Evolutionary conservation across 2,113 vertebrate genomes (phyloP).

Genomic region (Petroica traversi): DNA sequence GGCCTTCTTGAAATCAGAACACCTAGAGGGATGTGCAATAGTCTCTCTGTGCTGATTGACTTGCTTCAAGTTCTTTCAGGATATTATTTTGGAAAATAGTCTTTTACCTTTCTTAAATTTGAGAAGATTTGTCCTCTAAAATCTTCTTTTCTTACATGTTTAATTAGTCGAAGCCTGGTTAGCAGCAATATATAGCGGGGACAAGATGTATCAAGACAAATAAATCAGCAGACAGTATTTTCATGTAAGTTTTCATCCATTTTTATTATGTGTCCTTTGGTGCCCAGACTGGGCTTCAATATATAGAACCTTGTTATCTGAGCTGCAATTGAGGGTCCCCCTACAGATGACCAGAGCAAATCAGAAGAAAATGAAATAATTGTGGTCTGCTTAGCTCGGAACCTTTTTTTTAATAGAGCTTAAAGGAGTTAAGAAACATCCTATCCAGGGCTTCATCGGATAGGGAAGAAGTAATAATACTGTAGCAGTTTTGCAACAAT

Average conservation of each 20-base stretch:
- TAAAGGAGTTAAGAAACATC: background rate
- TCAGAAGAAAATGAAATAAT: slow-evolving; percentile 19
- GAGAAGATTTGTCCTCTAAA: background rate
- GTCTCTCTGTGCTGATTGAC: background rate
- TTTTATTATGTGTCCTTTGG: background rate
- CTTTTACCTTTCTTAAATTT: background rate
- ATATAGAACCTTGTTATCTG: background rate
- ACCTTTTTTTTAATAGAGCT: background rate
- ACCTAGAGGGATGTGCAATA: background rate
- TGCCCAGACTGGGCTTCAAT: background rate
- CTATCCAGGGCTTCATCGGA: background rate
- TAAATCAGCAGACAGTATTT: background rate
- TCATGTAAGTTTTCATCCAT: background rate
- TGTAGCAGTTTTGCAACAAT: background rate
- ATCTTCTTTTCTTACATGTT: background rate
- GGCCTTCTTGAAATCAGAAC: background rate
- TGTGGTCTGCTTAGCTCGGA: background rate
- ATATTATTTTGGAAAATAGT: background rate
- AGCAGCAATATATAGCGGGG: background rate
- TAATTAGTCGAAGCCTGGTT: background rate
- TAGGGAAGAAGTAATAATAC: background rate
- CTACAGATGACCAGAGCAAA: background rate
- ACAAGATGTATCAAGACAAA: background rate
- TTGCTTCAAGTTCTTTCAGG: background rate
- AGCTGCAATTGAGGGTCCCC: background rate